A percentile compares a stretch with the other conserved stretches of the same genome.
phyloP scores from a whole-genome alignment of 2,797 vertebrate species.

The Onychomys torridus region DNA sequence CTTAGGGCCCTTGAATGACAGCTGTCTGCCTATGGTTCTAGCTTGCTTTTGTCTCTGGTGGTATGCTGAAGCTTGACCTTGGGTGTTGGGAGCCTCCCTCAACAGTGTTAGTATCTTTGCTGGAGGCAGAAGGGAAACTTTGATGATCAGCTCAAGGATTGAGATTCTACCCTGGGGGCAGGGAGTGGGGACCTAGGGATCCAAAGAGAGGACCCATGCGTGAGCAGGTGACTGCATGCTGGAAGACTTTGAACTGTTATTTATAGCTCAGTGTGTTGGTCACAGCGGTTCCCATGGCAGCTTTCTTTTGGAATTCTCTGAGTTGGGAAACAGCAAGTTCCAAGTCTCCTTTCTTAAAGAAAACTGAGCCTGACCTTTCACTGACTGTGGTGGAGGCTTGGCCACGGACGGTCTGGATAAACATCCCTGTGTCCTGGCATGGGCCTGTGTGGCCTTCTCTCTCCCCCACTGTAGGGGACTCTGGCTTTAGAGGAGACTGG shows the following conservation, averaged over 20 bases:
- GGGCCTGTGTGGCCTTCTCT: background rate
- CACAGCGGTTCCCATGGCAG: conserved; percentile 64
- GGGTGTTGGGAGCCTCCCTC: background rate
- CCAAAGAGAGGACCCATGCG: background rate
- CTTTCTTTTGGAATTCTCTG: conserved; percentile 67
- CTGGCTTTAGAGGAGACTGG: background rate
- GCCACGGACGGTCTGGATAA: background rate
- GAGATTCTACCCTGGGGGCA: background rate
- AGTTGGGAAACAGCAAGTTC: conserved; percentile 54
- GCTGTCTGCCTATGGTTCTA: background rate
- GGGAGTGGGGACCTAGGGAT: rapidly evolving
- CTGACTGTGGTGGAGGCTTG: background rate
- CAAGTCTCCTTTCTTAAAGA: conserved; percentile 56
- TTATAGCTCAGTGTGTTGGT: conserved; percentile 54
- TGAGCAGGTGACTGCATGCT: background rate
- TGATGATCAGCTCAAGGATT: background rate
- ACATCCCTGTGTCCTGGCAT: background rate
- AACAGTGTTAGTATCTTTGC: background rate
- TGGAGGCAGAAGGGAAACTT: conserved; percentile 10
- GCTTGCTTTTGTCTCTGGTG: background rate
- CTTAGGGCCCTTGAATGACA: background rate
- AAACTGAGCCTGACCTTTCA: conserved; percentile 57
- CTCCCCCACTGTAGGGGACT: background rate
- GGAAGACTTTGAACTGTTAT: conserved; percentile 47
- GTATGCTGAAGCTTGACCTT: background rate